Base-by-base conservation (phyloP, 2,113 vertebrate species). In the Polypterus bichir region DNA sequence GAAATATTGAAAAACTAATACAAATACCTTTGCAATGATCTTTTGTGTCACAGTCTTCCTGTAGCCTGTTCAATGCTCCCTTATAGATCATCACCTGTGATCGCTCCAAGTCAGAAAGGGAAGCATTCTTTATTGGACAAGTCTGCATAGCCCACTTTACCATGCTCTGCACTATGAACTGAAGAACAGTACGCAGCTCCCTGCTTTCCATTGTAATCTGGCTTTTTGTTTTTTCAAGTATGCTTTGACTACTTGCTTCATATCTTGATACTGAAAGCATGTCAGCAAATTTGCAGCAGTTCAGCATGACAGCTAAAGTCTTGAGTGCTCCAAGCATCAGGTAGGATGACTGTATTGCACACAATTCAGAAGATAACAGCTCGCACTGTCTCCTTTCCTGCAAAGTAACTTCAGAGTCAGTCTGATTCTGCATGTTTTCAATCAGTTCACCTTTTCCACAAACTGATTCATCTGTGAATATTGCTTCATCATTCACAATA, bases 21-120 rank as follows among this genome's bases (percentile, higher is more conserved):
- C 27, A 45, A 48, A 49, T 79, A 88, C 85, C 86, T 79, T 81
- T 86, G 56, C 46, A 11, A 55, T 68, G 67, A 6, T 83, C 81
- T 67, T 60, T 72, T 55, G 49, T 9, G 57, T 51, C 63, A 49
- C 75, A 76, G 66, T 86, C 77, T 48, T 79, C 81, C 49, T 82
- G 81, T 54, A 76, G 72, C 59, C 68, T 68, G 69, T 66, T 79
- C 5, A 87, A 63, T 6, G 79, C 83, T 64, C 81, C 81, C 68
- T 79, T 84, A 69, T 82, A 88, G 75, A 88, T 82, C 79, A 88
- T 86, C 61, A 87, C 57, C 71, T 88, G 86, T 9, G 86, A 85
- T 51, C 86, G 78, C 46, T 88, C 85, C 66, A 88, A 79, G 68
- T 88, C 86, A 1, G 81, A 63, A 3, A 88, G 73, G 49, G 79